Evolutionary conservation across 2,113 vertebrate genomes (phyloP).

Genomic region (Eurystomus gularis): DNA sequence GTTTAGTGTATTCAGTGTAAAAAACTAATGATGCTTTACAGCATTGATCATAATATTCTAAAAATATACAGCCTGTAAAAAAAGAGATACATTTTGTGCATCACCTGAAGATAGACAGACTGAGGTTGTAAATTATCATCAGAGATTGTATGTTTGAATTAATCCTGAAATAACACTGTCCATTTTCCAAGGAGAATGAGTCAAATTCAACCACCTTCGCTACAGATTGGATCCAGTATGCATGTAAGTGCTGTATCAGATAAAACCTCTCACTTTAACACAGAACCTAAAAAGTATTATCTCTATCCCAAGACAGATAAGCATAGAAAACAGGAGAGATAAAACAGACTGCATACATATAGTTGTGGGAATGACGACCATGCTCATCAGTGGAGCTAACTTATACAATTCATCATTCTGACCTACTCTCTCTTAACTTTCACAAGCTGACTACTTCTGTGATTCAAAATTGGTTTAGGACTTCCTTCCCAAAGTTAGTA

Average conservation of each 20-base stretch:
- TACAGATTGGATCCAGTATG: accelerated
- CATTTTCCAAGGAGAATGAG: not conserved
- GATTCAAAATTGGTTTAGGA: not conserved
- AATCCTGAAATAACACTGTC: not conserved
- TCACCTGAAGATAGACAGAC: not conserved
- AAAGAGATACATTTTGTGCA: not conserved
- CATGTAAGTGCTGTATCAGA: not conserved
- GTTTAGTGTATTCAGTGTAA: not conserved
- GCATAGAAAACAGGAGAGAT: not conserved
- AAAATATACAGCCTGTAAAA: not conserved
- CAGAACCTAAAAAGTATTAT: not conserved
- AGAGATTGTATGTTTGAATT: not conserved
- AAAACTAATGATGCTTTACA: not conserved
- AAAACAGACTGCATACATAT: not conserved
- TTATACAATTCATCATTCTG: not conserved
- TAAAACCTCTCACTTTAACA: not conserved
- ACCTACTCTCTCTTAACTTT: not conserved
- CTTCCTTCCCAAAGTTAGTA: not conserved
- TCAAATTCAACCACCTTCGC: not conserved
- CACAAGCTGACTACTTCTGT: not conserved
- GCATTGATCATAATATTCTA: not conserved
- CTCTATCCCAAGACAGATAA: not conserved
- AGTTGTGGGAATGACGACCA: not conserved
- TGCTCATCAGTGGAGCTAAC: not conserved
- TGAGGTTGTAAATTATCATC: not conserved